Base-by-base conservation (phyloP, 1,140 invertebrate genomes). In the Brachionus asplanchnoidis region DNA sequence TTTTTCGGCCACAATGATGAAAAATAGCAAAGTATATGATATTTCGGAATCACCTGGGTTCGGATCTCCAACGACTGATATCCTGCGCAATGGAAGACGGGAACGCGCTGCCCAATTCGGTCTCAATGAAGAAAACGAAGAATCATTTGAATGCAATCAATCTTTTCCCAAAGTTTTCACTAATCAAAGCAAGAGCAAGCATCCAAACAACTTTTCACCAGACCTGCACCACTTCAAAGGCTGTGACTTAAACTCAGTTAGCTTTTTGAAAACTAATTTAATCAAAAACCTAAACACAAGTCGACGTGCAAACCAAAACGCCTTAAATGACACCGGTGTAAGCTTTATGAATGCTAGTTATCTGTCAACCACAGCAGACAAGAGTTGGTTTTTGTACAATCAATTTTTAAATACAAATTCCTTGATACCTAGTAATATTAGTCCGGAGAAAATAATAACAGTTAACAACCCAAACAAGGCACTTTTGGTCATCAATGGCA, bases 381-480 rank as follows among this genome's bases (percentile, higher is more conserved):
- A 87, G 23, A 89, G 87, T 84, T 89, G 88, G 88, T 85, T 86
- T n/a, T 88, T 89, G 53, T 88, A 86, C 79, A 88, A 87, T 68
- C 87, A 87, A 73, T 50, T 88, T 26, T 86, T 86, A 8, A 86
- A 84, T 26, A 26, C 44, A 14, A 77, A 77, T 77, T 44, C 73
- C 4, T 68, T 65, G 28, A 28, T 20, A 26, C 11, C 44, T n/a
- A 44, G 32, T 3, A 75, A 8, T 87, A 85, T 36, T 86, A 60
- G 20, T 60, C 17, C 53, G 9, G 87, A 14, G 86, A 86, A n/a
- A 86, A 86, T 79, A 85, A 23, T 82, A 6, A 46, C 79, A 4
- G 17, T 88, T 28, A 86, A 88, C 2, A 90, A 90, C 85, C 89
- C 89, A 7, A 89, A 89, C 85, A 90, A 90, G 85, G 88, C 88